Percentiles rank a stretch among this genome's conserved stretches.
Conservation (phyloP, 2,888 invertebrate genomes). For the Kryphioiulus occultus region DNA sequence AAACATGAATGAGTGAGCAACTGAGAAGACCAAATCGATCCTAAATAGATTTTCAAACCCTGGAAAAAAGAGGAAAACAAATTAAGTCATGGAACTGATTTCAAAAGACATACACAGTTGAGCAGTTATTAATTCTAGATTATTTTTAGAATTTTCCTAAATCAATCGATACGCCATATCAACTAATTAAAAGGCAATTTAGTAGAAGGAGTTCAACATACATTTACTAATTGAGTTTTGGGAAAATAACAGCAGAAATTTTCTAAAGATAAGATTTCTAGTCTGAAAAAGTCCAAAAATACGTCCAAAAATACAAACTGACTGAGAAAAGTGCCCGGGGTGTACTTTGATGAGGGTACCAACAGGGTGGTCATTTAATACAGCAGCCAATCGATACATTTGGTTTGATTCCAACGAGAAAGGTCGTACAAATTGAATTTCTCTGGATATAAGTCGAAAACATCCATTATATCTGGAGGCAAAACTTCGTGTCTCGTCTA, state of each 20-base stretch:
- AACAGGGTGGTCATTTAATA: neutral
- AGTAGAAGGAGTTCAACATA: neutral
- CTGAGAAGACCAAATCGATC: neutral
- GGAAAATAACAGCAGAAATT: neutral
- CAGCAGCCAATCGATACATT: neutral
- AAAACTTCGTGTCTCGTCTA: neutral
- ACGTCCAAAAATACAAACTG: neutral
- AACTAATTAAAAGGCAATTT: neutral
- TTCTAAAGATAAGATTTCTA: neutral
- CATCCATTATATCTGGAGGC: neutral
- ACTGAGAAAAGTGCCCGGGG: neutral
- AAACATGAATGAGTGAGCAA: neutral
- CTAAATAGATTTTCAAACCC: neutral
- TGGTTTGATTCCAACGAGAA: neutral
- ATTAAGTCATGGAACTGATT: neutral
- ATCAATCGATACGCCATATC: neutral
- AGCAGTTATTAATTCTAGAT: neutral
- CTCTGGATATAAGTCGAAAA: neutral
- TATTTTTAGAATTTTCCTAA: neutral
- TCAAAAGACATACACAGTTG: neutral
- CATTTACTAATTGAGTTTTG: neutral
- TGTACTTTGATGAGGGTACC: neutral
- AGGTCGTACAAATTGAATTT: constrained; percentile 15
- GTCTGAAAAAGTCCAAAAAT: no score
- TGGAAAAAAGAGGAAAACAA: neutral